Conservation (phyloP, 2,113 vertebrate species). For the Bagarius yarrelli region DNA sequence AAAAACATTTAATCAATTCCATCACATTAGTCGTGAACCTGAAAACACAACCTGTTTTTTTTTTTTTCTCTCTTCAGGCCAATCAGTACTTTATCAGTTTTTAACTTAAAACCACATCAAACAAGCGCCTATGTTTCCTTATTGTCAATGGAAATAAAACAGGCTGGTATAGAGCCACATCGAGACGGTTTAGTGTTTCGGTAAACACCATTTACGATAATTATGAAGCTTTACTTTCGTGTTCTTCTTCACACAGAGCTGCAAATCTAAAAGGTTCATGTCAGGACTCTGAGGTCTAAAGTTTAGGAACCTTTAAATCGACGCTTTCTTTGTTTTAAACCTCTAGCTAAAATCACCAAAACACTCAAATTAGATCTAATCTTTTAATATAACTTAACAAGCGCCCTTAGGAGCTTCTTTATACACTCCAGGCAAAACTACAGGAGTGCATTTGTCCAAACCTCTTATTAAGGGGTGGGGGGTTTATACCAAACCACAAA, state of each 20-base stretch:
- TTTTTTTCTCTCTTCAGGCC: too few relatives aligned
- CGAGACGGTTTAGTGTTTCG: slow-evolving; percentile 53
- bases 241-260: slow-evolving; percentile 54
- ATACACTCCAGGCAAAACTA: slow-evolving; percentile 36
- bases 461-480: slow-evolving; percentile 32
- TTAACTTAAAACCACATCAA: not conserved
- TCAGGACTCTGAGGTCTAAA: slow-evolving; percentile 36
- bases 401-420: slow-evolving; percentile 14
- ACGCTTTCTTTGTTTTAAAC: slow-evolving; percentile 11
- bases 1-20: too few relatives aligned
- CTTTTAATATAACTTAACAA: slow-evolving; percentile 45
- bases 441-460: not conserved
- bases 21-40: too few relatives aligned
- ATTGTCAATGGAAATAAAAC: not conserved
- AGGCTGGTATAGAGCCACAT: not conserved
- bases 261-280: slow-evolving; percentile 44
- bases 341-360: slow-evolving; percentile 14
- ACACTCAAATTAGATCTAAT: slow-evolving; percentile 35
- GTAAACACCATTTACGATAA: slow-evolving; percentile 57
- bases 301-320: not conserved
- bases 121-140: not conserved
- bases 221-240: not conserved
- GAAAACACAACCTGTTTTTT: too few relatives aligned
- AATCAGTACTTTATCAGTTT: too few relatives aligned
- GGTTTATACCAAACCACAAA: slow-evolving; percentile 36